Evolutionary conservation across 2,888 invertebrate genomes (phyloP), one percentile per base, ranked within the genome.

Genomic region (Scotopteryx bipunctaria): DNA sequence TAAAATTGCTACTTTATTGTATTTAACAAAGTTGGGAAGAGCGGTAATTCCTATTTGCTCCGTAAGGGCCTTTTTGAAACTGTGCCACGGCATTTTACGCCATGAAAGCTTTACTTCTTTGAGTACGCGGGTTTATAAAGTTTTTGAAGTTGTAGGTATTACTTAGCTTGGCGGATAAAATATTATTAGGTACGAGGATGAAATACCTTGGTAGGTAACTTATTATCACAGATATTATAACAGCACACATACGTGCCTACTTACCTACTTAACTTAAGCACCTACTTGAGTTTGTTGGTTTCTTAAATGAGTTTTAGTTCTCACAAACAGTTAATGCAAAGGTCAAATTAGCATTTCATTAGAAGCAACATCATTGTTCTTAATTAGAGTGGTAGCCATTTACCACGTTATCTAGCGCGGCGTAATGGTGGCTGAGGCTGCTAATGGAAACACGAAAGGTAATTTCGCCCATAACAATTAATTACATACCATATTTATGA

Each of bases 1-100:
- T 42, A 46, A 32, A 50, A 45, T 42, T 36, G 40, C 41, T 52
- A 47, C 49, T 56, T 61, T 53, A 58, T 49, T 51, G 42, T 47
- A 15, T 45, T 27, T 29, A 45, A 46, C 57, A 47, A 58, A 58
- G 36, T 61, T 53, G 33, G 25, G 27, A 37, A 36, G 19, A 19
- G 50, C 49, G 33, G 35, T 46, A 31, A 48, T 33, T 29, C 37
- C 31, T 57, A 42, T 56, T 54, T 50, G 40, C 38, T 50, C 15
- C 13, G 33, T 41, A 43, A 51, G 45, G 45, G 41, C 52, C 54
- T 49, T 46, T 31, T 11, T 9, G 5, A 21, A 52, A 55, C 47
- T 46, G 31, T 40, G 46, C 19, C 36, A 42, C 33, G 49, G 42
- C 25, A 41, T 55, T 40, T 51, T 50, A 40, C 21, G 50, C 52